A percentile compares a stretch with the other conserved stretches of the same genome.
Conservation (phyloP, 2,797 vertebrate species). For the Peromyscus nudipes region DNA sequence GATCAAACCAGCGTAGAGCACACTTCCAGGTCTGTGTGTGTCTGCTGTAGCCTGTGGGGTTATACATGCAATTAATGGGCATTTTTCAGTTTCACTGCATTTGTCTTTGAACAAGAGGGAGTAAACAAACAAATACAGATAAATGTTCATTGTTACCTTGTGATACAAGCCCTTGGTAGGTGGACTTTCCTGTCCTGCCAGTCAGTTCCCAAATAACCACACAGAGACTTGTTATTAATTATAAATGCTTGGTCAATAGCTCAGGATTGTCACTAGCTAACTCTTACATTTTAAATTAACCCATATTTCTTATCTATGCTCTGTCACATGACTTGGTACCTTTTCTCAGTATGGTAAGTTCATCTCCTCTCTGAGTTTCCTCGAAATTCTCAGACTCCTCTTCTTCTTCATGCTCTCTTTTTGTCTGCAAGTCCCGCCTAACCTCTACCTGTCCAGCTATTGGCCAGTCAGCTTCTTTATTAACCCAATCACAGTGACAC, state of each 20-base stretch:
- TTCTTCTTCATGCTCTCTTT: neutral
- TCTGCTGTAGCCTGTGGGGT: accelerated
- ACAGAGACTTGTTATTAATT: neutral
- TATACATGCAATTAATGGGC: neutral
- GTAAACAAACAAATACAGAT: neutral
- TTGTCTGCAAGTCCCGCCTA: neutral
- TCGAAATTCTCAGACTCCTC: neutral
- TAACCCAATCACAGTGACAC: neutral
- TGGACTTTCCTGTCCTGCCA: neutral
- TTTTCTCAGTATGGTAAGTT: neutral
- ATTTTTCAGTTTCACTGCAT: neutral
- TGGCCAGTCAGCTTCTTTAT: neutral
- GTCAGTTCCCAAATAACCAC: neutral
- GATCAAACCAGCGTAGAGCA: neutral
- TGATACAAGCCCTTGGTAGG: neutral
- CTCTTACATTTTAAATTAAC: neutral
- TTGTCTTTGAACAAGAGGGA: neutral
- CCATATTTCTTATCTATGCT: neutral
- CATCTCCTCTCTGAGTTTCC: neutral
- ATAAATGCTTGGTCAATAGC: neutral
- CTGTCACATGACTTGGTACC: neutral
- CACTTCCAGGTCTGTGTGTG: neutral
- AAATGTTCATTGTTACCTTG: neutral
- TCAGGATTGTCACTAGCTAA: neutral
- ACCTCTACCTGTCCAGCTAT: neutral